A percentile compares a stretch with the other conserved stretches of the same genome.
Evolutionary conservation across 2,888 invertebrate genomes (phyloP).

Genomic region (Tillus elongatus): DNA sequence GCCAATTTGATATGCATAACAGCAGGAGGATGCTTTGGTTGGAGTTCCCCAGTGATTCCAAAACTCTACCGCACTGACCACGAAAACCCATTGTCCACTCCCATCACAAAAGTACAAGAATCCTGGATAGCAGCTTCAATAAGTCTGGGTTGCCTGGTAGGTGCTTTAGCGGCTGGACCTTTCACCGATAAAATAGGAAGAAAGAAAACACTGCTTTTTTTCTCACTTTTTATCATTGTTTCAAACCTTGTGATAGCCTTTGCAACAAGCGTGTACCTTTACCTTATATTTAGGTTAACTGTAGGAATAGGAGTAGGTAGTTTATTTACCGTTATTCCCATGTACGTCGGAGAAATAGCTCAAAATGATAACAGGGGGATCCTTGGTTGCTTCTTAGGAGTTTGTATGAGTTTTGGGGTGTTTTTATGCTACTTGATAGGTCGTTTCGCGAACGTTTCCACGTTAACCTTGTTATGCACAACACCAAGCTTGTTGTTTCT

Average conservation of each 20-base stretch:
- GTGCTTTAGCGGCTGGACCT: slow-evolving; percentile 24
- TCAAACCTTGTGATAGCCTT: slow-evolving; percentile 31
- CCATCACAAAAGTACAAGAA: slow-evolving; percentile 21
- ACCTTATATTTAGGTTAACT: slow-evolving; percentile 48
- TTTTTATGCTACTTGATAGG: slow-evolving; percentile 21
- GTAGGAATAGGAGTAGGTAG: slow-evolving; percentile 60
- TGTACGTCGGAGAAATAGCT: slow-evolving; percentile 80
- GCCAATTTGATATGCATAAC: slow-evolving; percentile 25
- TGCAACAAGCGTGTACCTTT: slow-evolving; percentile 21
- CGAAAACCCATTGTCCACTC: slow-evolving; percentile 22
- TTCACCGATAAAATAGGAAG: slow-evolving; percentile 43
- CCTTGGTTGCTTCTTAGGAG: slow-evolving; percentile 43
- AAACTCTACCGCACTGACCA: slow-evolving; percentile 19
- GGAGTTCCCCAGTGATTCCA: slow-evolving; percentile 27
- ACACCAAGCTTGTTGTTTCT: slow-evolving; percentile 24
- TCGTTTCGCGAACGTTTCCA: slow-evolving; percentile 22
- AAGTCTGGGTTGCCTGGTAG: slow-evolving; percentile 25
- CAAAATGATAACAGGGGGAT: slow-evolving; percentile 70
- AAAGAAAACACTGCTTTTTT: slow-evolving; percentile 54
- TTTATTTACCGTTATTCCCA: slow-evolving; percentile 63
- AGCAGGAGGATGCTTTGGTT: slow-evolving; percentile 23
- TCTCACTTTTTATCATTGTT: slow-evolving; percentile 55
- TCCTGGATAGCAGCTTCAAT: slow-evolving; percentile 27
- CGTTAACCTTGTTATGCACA: slow-evolving; percentile 20
- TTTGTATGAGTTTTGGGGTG: slow-evolving; percentile 19